Evolutionary conservation across 2,888 invertebrate species (phyloP).

Genomic region (Lumbricus terrestris): DNA sequence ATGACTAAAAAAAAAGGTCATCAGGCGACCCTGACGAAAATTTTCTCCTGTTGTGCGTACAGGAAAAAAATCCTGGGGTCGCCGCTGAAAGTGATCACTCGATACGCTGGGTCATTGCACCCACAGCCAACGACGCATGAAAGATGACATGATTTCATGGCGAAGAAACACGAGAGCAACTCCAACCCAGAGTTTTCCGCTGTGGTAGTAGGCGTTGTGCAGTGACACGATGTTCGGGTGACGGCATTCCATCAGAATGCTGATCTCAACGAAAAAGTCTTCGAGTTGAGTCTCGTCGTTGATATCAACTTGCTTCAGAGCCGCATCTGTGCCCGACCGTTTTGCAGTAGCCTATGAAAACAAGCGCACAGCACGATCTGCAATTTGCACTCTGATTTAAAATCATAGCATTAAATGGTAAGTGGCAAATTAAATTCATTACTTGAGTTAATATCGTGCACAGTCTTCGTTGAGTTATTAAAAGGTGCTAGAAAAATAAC

Average conservation of each 20-base stretch:
- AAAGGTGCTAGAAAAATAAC: too few species aligned
- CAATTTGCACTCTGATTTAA: not conserved
- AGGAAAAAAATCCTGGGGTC: too few species aligned
- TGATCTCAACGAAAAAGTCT: slow-evolving; percentile 98
- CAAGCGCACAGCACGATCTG: not conserved
- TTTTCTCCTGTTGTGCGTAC: too few species aligned
- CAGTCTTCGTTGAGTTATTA: too few species aligned
- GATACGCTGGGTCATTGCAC: too few species aligned
- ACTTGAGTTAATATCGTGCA: too few species aligned
- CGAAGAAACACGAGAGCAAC: not conserved
- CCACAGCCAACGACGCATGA: too few species aligned
- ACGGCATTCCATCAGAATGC: slow-evolving; percentile 90
- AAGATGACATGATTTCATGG: too few species aligned
- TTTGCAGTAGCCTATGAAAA: slow-evolving; percentile 28
- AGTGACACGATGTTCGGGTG: slow-evolving; percentile 93
- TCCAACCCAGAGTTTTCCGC: slow-evolving; percentile 86
- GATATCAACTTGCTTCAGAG: slow-evolving; percentile 93
- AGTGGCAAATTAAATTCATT: too few species aligned
- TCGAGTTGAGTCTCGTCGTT: slow-evolving; percentile 96
- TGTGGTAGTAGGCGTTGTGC: slow-evolving; percentile 90
- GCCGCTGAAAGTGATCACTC: too few species aligned
- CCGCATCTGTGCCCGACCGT: slow-evolving; percentile 71
- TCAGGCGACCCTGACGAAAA: too few species aligned
- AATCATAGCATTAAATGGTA: not conserved
- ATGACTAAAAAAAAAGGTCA: too few species aligned